A percentile compares a stretch with the other conserved stretches of the same genome.
These are phyloP conservation scores for Tetraodon nigroviridis DNA, from an alignment of 2,113 vertebrate species.

Conservation along the genomic window DNA sequence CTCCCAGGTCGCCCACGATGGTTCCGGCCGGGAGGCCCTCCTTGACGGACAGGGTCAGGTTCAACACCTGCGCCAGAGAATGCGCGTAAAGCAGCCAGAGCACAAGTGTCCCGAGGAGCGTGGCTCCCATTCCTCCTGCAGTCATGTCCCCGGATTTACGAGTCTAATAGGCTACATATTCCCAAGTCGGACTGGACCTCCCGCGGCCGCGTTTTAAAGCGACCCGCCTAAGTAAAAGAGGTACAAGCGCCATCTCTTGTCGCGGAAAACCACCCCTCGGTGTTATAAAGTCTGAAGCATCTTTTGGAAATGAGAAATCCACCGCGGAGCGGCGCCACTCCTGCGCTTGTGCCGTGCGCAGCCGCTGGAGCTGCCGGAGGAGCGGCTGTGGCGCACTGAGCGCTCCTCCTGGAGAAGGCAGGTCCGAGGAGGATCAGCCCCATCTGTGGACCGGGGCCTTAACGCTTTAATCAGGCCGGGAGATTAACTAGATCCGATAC, in stretches of 20 bases:
- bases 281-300: not conserved
- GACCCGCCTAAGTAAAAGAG: not conserved
- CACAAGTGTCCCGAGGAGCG: conserved; percentile 31
- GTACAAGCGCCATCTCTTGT: conserved; percentile 8
- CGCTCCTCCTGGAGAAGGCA: conserved; percentile 37
- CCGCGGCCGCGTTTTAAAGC: conserved; percentile 18
- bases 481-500: conserved; percentile 42
- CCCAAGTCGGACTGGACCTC: not conserved
- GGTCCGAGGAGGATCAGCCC: conserved; percentile 34
- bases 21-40: conserved; percentile 84
- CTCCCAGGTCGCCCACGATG: conserved; percentile 83
- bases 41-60: conserved; percentile 80
- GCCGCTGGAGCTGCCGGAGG: not conserved
- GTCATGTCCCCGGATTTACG: not conserved
- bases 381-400: conserved; percentile 4
- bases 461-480: conserved; percentile 39
- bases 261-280: conserved; percentile 3
- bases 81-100: conserved; percentile 47
- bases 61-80: conserved; percentile 74
- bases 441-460: conserved; percentile 51
- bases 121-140: conserved; percentile 31
- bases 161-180: conserved; percentile 28
- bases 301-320: conserved; percentile 3
- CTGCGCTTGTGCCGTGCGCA: not conserved
- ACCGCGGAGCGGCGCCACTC: not conserved